These are phyloP conservation scores for Antennarius striatus DNA, from an alignment of 2,113 vertebrate genomes.

Conservation along the genomic window DNA sequence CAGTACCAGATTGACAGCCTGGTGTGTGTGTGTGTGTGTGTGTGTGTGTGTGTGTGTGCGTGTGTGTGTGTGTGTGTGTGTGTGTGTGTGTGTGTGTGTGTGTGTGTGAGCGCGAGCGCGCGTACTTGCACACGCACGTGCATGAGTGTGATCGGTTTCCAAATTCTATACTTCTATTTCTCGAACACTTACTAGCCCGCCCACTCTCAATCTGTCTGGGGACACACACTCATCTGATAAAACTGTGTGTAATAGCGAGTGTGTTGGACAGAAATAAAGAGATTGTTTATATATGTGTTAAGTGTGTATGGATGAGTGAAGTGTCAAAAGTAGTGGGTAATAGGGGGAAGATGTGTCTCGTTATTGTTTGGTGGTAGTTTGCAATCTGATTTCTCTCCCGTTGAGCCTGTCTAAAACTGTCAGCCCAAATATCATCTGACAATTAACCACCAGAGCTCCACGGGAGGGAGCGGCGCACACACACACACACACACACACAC, in stretches of 20 bases:
- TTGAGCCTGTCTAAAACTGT: constrained; percentile 63
- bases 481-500: constrained; percentile 3
- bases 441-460: constrained; percentile 63
- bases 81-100: constrained; percentile 11
- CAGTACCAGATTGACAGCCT: constrained; percentile 39
- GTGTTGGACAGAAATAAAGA: constrained; percentile 28
- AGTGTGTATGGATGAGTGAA: constrained; percentile 30
- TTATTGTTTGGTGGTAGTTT: constrained; percentile 64
- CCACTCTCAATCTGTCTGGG: constrained; percentile 42
- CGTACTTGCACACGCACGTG: neutral
- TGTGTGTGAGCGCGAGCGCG: neutral
- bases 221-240: constrained; percentile 33
- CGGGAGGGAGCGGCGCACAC: constrained; percentile 31
- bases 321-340: constrained; percentile 58
- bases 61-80: neutral
- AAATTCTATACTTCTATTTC: constrained; percentile 44
- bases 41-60: neutral
- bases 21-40: constrained; percentile 2
- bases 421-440: constrained; percentile 73
- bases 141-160: constrained; percentile 18
- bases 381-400: constrained; percentile 60
- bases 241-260: constrained; percentile 18
- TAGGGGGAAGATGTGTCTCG: constrained; percentile 63
- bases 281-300: constrained; percentile 17
- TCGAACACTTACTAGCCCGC: constrained; percentile 11